Evolutionary conservation across 2,888 invertebrate genomes (phyloP), one percentile per base, ranked within the genome.

Genomic region (Polia nebulosa): DNA sequence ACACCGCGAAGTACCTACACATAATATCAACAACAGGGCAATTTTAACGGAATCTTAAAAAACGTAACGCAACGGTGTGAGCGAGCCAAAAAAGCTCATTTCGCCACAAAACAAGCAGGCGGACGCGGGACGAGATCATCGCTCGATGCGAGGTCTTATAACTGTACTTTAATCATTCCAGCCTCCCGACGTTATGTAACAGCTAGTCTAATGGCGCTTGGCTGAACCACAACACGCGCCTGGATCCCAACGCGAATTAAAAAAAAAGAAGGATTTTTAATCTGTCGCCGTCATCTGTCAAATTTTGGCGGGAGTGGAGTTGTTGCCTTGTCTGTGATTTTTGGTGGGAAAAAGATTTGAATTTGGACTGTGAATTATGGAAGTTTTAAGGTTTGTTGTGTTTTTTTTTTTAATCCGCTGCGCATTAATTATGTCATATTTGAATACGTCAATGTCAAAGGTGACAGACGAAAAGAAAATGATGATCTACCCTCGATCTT

Each of bases 81-180:
- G 84, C 78, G 83, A 86, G 78, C 81, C 87, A 90, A 91, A 92
- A 91, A 94, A 94, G 91, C 92, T 93, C 90, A 95, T 93, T 95
- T 94, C 83, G 93, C 94, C 89, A 90, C 94, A 94, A 93, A 93
- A 93, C 92, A 90, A 91, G 91, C 93, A 92, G 86, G 91, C 88
- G 90, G 85, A 85, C 81, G 81, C 77, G 78, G 74, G 83, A 74
- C 73, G 93, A 95, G 95, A 95, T 95, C 96, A 95, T 95, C 95
- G 95, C 85, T 91, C 88, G 87, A 83, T 57, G 87, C 92, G 94
- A 94, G 95, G 94, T 93, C 95, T 94, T 89, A 85, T 96, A 96
- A 96, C 96, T 93, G 96, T 96, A 96, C 92, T 92, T 89, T 90
- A 88, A 92, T 91, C 90, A 89, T 82, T 83, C 78, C 91, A 91